phyloP scores from a whole-genome alignment of 2,888 invertebrate genomes.

The Noctua janthe region DNA sequence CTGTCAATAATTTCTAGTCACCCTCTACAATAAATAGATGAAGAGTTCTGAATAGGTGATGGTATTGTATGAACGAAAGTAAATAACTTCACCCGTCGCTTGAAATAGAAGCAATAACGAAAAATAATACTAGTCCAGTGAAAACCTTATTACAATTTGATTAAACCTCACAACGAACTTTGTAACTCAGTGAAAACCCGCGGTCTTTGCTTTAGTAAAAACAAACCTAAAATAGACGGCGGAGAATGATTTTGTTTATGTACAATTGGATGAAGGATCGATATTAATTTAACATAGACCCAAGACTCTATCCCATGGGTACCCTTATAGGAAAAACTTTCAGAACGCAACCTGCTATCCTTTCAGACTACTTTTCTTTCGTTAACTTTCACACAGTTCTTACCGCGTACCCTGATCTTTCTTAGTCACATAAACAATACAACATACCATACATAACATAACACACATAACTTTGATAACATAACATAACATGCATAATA shows the following conservation, averaged over 20 bases:
- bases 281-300: background rate
- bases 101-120: conserved; percentile 17
- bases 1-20: background rate
- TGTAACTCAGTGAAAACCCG: background rate
- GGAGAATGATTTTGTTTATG: background rate
- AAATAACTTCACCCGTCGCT: background rate
- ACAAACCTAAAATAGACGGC: background rate
- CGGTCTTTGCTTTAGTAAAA: conserved; percentile 2
- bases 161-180: conserved; percentile 16
- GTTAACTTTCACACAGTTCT: background rate
- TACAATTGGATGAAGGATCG: too few species aligned
- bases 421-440: background rate
- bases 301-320: background rate
- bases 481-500: background rate
- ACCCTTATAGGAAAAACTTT: background rate
- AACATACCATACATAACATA: background rate
- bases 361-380: background rate
- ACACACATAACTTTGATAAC: too few species aligned
- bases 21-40: background rate
- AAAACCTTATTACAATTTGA: conserved; percentile 25
- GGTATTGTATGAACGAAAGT: background rate
- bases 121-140: conserved; percentile 20
- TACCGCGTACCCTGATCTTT: background rate
- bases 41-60: background rate
- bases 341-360: background rate